Evolutionary conservation across 2,797 vertebrate genomes (phyloP).

Genomic region (Limosa lapponica): DNA sequence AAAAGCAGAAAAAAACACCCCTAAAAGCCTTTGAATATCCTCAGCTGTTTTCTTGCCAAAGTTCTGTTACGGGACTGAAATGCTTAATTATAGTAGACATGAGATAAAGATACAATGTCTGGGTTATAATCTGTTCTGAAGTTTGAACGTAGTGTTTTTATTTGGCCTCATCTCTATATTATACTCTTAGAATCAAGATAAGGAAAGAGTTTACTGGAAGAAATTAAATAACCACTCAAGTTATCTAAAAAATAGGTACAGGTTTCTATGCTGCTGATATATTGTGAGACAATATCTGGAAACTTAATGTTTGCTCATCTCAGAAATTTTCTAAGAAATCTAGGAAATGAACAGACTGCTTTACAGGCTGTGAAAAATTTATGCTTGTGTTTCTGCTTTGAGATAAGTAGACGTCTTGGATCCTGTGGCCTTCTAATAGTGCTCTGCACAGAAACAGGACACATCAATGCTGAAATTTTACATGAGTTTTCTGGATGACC

Average conservation of each 20-base stretch:
- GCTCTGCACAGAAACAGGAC: not conserved
- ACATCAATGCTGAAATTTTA: not conserved
- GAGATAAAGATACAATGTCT: not conserved
- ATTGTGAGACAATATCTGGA: not conserved
- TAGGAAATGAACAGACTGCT: not conserved
- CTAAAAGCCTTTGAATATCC: not conserved
- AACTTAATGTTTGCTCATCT: not conserved
- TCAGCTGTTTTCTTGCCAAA: not conserved
- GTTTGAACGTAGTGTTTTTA: not conserved
- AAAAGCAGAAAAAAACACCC: not conserved
- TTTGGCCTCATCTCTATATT: not conserved
- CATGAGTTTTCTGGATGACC: not conserved
- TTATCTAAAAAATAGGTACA: not conserved
- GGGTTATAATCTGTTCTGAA: not conserved
- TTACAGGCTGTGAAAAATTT: not conserved
- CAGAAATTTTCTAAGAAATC: not conserved
- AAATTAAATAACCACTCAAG: not conserved
- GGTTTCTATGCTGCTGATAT: not conserved
- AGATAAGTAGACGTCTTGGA: not conserved
- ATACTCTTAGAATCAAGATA: not conserved
- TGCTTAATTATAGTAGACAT: not conserved
- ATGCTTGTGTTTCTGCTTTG: not conserved
- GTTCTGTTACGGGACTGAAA: not conserved
- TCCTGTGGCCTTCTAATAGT: not conserved
- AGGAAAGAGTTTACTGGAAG: not conserved